These are phyloP conservation scores for Dicrostonyx torquatus DNA, from an alignment of 2,797 vertebrate species.

Conservation along the genomic window DNA sequence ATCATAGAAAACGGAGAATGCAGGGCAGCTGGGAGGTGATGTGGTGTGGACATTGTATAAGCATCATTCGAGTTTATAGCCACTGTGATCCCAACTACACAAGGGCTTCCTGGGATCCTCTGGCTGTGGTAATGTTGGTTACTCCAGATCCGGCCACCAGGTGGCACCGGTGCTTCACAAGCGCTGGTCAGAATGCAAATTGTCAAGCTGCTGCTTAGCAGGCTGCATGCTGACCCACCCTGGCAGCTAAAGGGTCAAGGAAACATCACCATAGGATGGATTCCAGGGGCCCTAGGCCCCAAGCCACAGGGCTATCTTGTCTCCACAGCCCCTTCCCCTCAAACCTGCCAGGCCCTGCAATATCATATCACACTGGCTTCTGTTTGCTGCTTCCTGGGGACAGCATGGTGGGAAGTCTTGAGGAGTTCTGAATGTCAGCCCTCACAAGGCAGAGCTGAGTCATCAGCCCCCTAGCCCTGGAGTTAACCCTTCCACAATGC, in stretches of 20 bases:
- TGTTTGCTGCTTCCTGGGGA: background rate
- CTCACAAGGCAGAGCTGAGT: fast-evolving
- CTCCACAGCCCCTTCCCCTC: no score
- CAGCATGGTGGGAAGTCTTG: background rate
- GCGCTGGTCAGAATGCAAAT: fast-evolving
- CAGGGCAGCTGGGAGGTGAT: background rate
- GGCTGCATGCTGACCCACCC: fast-evolving
- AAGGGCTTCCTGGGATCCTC: background rate
- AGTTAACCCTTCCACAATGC: background rate
- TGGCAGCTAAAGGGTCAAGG: background rate
- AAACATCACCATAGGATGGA: fast-evolving
- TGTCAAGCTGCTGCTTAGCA: fast-evolving
- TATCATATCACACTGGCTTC: background rate
- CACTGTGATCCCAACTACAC: fast-evolving
- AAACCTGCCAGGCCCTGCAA: fast-evolving
- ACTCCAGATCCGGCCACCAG: slow-evolving; percentile 36
- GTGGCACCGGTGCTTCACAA: slow-evolving; percentile 40
- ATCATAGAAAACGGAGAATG: background rate
- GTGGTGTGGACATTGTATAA: background rate
- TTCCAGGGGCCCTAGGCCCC: background rate
- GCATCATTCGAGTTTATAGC: background rate
- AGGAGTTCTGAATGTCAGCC: fast-evolving
- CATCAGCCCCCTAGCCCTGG: background rate
- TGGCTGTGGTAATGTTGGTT: background rate
- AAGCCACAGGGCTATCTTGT: fast-evolving